Conservation (phyloP, 2,113 vertebrate species). For the Todiramphus chloris region DNA sequence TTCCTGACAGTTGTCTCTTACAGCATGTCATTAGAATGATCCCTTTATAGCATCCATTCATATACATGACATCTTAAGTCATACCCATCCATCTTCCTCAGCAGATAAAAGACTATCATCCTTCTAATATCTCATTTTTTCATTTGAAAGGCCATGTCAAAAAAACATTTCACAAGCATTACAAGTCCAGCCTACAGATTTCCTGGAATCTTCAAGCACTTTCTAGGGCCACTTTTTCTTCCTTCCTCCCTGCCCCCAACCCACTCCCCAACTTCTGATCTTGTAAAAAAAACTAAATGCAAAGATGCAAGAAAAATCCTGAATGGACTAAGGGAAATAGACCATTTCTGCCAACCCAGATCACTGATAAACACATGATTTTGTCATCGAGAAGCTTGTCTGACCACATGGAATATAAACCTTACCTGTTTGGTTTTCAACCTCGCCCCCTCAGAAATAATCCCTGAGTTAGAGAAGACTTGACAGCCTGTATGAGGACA, state of each 20-base stretch:
- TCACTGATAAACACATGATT: neutral
- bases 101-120: slow-evolving; percentile 60
- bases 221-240: neutral
- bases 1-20: slow-evolving; percentile 69
- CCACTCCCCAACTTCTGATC: accelerated
- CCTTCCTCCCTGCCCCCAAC: neutral
- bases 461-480: neutral
- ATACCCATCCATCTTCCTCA: slow-evolving; percentile 70
- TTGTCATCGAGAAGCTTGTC: neutral
- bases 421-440: neutral
- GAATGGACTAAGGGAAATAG: neutral
- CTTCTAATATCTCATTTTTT: slow-evolving; percentile 65
- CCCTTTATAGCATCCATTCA: slow-evolving; percentile 72
- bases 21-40: slow-evolving; percentile 63
- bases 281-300: neutral
- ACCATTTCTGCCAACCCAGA: neutral
- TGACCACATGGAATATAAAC: neutral
- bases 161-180: slow-evolving; percentile 63
- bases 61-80: slow-evolving; percentile 70
- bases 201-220: slow-evolving; percentile 15
- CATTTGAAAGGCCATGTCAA: slow-evolving; percentile 65
- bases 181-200: slow-evolving; percentile 46
- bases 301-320: neutral
- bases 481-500: neutral
- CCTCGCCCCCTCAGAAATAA: neutral